phyloP scores from a whole-genome alignment of 2,113 vertebrate genomes.

The Eulacestoma nigropectus region DNA sequence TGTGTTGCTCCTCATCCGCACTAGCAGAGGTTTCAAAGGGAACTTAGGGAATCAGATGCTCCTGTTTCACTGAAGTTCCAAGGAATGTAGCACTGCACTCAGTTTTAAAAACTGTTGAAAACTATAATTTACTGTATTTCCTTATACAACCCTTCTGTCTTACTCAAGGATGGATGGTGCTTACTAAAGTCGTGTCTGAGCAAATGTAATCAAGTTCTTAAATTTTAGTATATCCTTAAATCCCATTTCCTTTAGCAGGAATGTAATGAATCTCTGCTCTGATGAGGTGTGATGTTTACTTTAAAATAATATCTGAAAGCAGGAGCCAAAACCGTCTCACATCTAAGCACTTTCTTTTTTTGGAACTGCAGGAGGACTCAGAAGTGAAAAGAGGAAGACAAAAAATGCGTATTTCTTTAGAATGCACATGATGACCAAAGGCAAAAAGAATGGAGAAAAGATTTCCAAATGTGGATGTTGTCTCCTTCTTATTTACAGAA shows the following conservation, averaged over 20 bases:
- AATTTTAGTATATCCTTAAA: neutral
- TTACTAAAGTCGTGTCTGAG: neutral
- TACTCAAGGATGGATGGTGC: neutral
- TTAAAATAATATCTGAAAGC: neutral
- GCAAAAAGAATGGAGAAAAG: neutral
- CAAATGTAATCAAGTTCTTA: constrained; percentile 11
- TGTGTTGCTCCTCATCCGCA: neutral
- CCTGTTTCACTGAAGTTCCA: neutral
- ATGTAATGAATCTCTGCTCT: neutral
- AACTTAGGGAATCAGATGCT: neutral
- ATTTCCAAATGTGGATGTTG: neutral
- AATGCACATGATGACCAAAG: neutral
- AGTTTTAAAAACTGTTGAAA: neutral
- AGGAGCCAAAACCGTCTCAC: neutral
- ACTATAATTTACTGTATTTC: neutral
- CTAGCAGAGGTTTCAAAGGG: neutral
- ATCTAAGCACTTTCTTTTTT: neutral
- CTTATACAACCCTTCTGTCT: neutral
- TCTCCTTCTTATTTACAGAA: neutral
- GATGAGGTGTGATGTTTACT: neutral
- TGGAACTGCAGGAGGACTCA: neutral
- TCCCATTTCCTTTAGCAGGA: neutral
- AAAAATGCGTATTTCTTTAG: neutral
- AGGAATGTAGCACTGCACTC: neutral
- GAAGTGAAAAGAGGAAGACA: neutral